Base-by-base conservation (phyloP, 1,140 invertebrate species). In the Nilaparvata lugens region DNA sequence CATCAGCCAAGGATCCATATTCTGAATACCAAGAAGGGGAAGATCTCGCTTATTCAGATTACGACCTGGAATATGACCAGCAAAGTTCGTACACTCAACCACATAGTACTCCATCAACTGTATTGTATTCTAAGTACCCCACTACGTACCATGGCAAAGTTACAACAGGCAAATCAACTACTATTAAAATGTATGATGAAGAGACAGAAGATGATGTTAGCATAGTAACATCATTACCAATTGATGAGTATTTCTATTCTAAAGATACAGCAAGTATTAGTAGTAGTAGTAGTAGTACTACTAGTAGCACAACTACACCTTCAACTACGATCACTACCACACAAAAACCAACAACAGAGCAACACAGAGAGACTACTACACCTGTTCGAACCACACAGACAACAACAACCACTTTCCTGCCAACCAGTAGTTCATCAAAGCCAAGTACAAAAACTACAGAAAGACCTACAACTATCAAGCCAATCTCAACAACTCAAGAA, bases 391-490 rank as follows among this genome's bases (percentile, higher is more conserved):
- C 43, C 13, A 11, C 35, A 21, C n/a, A 43, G n/a, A 66, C 66
- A 0, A 45, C 66, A 0, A 63, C 62, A 18, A 61, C 57, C 4
- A 48, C 56, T 11, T 19, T 45, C n/a, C 11, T 38, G 4, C 4
- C 69, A 31, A 64, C 69, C 1, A 71, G 68, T 7, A 72, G 68
- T 19, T 48, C 45, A 4, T 43, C 59, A 9, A 19, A 21, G 25
- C 38, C 16, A 25, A 62, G 54, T 16, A 63, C 45, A 48, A 48
- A 5, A 18, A 11, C 45, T 2, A 23, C 21, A 48, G 45, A 19
- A 48, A 48, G 4, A 16, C 45, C 45, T 2, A 48, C 16, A 11
- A 18, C 45, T 48, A 5, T 18, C 2, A 48, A 48, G 14, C 45
- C 45, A 48, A 48, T 23, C 21, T 23, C 45, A 48, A 6, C 45